Evolutionary conservation across 2,113 vertebrate genomes (phyloP).

Genomic region (Macrotus californicus): DNA sequence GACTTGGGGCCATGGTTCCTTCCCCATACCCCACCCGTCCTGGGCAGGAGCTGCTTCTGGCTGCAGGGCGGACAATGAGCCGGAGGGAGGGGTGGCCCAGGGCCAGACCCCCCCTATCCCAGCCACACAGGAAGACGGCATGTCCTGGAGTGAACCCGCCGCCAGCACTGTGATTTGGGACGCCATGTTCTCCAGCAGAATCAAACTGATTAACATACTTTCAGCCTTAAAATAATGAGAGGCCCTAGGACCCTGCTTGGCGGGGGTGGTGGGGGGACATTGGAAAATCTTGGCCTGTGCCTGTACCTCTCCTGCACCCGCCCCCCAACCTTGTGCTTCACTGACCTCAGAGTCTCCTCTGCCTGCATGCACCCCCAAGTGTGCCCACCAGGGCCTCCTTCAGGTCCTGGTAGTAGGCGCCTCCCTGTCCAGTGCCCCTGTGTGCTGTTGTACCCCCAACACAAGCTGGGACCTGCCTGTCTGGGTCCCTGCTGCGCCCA

Average conservation of each 20-base stretch:
- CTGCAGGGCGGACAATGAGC: slow-evolving; percentile 54
- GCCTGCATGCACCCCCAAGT: too few relatives aligned
- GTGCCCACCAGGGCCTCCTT: too few relatives aligned
- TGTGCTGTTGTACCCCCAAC: not conserved
- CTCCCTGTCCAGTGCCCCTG: too few relatives aligned
- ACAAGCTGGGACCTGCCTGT: not conserved
- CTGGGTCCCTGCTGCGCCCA: not conserved
- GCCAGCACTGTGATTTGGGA: not conserved
- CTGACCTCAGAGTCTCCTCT: too few relatives aligned
- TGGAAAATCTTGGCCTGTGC: not conserved
- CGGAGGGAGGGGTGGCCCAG: slow-evolving; percentile 16
- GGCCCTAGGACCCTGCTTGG: not conserved
- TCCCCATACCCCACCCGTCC: not conserved
- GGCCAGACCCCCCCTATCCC: slow-evolving; percentile 40
- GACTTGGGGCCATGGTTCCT: not conserved
- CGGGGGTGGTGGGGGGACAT: not conserved
- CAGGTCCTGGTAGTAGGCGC: not conserved
- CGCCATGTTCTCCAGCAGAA: not conserved
- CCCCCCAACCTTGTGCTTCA: rapidly evolving
- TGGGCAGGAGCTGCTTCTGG: slow-evolving; percentile 48
- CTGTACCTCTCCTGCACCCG: too few relatives aligned
- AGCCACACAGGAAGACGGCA: slow-evolving; percentile 43
- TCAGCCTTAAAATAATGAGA: not conserved
- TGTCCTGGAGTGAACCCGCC: slow-evolving; percentile 61
- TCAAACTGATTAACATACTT: not conserved